A percentile compares a stretch with the other conserved stretches of the same genome.
Evolutionary conservation across 2,888 invertebrate genomes (phyloP).

Genomic region (Ypsolopha sequella): DNA sequence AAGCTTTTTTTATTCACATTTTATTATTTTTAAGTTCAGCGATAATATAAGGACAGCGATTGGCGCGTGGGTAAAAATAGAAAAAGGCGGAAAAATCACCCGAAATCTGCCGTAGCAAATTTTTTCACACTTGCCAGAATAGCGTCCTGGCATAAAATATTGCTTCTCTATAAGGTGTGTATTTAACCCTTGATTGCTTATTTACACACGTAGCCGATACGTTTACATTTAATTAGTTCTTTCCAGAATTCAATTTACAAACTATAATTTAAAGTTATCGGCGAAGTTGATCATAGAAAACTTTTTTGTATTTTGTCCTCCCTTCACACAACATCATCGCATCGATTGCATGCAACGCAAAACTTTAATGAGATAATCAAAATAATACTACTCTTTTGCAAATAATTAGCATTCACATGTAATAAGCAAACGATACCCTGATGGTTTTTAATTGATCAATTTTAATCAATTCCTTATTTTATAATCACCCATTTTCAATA

Average conservation of each 20-base stretch:
- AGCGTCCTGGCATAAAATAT: not conserved
- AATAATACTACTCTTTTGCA: not conserved
- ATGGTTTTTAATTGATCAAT: not conserved
- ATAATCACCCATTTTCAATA: not conserved
- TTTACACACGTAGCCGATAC: no score
- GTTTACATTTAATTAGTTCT: no score
- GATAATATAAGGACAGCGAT: no score
- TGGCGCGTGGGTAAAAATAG: no score
- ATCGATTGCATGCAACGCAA: no score
- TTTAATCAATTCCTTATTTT: not conserved
- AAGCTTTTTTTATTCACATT: no score
- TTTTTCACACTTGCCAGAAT: no score
- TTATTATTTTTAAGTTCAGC: no score
- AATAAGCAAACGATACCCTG: not conserved
- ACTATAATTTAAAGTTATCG: no score
- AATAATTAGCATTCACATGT: not conserved
- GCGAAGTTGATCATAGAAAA: not conserved
- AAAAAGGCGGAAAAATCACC: no score
- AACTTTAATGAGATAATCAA: not conserved
- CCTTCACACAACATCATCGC: not conserved
- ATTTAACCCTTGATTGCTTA: not conserved
- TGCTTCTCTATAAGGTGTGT: not conserved
- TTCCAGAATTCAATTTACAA: no score
- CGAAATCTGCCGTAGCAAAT: no score
- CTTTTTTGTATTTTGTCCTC: not conserved